These are phyloP conservation scores for Propithecus coquereli DNA, from an alignment of 2,113 vertebrate genomes.

Conservation along the genomic window DNA sequence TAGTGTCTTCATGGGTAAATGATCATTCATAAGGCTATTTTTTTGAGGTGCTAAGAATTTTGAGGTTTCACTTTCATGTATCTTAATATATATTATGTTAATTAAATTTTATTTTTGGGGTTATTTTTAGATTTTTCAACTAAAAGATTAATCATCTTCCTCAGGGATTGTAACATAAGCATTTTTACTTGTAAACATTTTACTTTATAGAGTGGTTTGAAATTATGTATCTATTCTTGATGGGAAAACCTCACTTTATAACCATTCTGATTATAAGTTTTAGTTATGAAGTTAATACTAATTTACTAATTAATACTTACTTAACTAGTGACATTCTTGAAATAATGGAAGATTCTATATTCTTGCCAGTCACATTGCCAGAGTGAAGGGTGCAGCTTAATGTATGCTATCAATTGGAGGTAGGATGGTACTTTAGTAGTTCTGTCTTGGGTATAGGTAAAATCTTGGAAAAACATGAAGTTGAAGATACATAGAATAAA, in stretches of 20 bases:
- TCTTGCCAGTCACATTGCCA: neutral
- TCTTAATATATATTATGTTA: constrained; percentile 3
- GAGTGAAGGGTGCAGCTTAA: neutral
- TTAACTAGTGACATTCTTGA: neutral
- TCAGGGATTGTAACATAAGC: neutral
- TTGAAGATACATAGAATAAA: neutral
- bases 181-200: constrained; percentile 9
- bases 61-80: constrained; percentile 14
- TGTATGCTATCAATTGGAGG: neutral
- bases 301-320: no score
- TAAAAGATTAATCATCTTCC: neutral
- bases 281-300: neutral
- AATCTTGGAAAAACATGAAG: neutral
- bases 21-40: neutral
- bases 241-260: neutral
- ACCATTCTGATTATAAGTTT: constrained; percentile 24
- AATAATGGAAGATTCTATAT: neutral
- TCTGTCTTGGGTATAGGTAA: neutral
- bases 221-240: neutral
- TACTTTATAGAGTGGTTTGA: neutral
- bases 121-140: constrained; percentile 35
- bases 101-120: neutral
- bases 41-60: constrained; percentile 5
- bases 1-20: neutral
- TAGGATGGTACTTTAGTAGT: neutral